Percentiles rank a stretch among this genome's conserved stretches.
phyloP scores from a whole-genome alignment of 2,113 vertebrate species.

The Emydura subglobosa region DNA sequence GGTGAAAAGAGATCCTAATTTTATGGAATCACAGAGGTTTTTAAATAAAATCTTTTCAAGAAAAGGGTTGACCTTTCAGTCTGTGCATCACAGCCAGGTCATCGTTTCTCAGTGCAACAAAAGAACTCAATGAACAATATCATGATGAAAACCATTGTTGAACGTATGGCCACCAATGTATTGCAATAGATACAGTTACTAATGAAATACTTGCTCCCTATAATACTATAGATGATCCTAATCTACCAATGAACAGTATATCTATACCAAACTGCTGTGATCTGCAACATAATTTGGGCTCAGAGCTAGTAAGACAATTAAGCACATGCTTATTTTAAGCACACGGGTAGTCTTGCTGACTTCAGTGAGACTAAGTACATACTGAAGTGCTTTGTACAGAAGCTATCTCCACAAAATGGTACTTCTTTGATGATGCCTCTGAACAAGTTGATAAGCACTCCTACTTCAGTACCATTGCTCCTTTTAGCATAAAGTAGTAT shows the following conservation, averaged over 20 bases:
- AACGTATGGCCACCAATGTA: background rate
- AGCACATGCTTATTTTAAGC: background rate
- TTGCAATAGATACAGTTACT: background rate
- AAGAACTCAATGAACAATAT: background rate
- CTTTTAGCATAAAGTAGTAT: background rate
- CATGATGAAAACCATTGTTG: background rate
- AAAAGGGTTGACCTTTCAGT: background rate
- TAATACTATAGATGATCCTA: background rate
- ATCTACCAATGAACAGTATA: background rate
- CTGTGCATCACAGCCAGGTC: background rate
- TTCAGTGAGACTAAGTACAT: background rate
- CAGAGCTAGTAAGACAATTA: background rate
- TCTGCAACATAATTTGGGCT: background rate
- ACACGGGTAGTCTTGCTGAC: fast-evolving
- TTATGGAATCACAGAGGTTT: background rate
- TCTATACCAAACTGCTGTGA: background rate
- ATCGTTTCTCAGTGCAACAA: background rate
- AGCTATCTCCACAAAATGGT: too few relatives aligned
- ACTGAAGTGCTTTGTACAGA: background rate
- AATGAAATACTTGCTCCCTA: background rate
- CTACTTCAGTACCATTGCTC: background rate
- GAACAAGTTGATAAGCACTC: background rate
- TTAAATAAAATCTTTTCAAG: background rate
- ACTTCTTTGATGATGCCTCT: background rate
- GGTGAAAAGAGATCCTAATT: background rate